Evolutionary conservation across 2,113 vertebrate genomes (phyloP).

Genomic region (Pluvialis apricaria): DNA sequence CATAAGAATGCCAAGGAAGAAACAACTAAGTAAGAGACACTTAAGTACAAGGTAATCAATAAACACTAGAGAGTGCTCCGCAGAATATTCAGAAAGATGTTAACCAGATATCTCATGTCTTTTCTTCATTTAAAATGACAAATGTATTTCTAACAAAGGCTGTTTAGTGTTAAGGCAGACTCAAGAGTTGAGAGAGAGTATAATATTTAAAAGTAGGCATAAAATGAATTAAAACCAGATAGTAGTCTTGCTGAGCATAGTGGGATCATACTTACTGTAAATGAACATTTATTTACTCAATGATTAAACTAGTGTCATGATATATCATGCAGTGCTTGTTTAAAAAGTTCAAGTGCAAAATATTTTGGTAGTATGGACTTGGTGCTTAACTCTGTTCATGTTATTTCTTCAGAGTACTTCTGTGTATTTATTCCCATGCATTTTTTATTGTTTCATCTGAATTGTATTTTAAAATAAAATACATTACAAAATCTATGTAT

Average conservation of each 20-base stretch:
- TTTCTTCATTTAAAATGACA: neutral
- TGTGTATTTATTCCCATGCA: neutral
- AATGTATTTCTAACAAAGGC: neutral
- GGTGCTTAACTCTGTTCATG: neutral
- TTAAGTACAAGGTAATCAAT: neutral
- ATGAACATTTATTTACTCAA: slow-evolving; percentile 8
- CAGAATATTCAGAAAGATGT: neutral
- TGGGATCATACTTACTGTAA: slow-evolving; percentile 22
- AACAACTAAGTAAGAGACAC: neutral
- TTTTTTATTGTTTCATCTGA: neutral
- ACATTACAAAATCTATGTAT: neutral
- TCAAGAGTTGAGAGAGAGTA: neutral
- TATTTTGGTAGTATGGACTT: neutral
- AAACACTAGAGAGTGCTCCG: neutral
- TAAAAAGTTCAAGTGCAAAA: neutral
- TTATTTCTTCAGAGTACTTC: neutral
- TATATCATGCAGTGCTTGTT: neutral
- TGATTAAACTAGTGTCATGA: slow-evolving; percentile 12
- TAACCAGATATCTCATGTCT: neutral
- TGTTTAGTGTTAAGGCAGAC: neutral
- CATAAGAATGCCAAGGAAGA: neutral
- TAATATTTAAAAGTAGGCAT: neutral
- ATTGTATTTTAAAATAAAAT: neutral
- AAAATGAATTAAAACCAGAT: slow-evolving; percentile 16
- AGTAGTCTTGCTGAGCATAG: neutral